These are phyloP conservation scores for Tokudaia muenninki DNA, from an alignment of 2,797 vertebrate species.

Conservation along the genomic window DNA sequence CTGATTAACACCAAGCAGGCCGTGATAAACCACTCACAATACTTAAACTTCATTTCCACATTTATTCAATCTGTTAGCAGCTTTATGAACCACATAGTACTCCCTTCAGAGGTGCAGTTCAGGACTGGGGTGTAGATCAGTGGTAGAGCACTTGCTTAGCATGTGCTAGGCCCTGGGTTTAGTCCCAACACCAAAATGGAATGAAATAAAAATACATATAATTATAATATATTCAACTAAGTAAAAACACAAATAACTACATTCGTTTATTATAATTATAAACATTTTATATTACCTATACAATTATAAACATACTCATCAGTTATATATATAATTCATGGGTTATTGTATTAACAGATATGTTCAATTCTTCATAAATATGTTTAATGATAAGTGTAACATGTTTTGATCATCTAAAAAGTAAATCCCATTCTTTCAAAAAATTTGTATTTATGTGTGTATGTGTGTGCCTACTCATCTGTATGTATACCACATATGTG, in stretches of 20 bases:
- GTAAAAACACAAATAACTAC: background rate
- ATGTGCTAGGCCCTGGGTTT: background rate
- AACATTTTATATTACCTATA: background rate
- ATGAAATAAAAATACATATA: background rate
- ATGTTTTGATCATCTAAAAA: background rate
- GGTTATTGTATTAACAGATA: background rate
- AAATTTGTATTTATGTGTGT: background rate
- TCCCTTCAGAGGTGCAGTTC: background rate
- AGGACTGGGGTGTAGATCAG: background rate
- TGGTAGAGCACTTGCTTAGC: background rate
- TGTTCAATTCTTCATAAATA: background rate
- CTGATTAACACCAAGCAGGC: conserved; percentile 46
- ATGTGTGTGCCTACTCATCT: background rate
- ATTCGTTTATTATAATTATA: background rate
- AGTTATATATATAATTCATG: background rate
- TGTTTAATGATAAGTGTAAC: background rate
- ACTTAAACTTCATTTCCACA: background rate
- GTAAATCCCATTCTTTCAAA: background rate
- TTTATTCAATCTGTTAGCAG: background rate
- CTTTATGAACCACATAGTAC: background rate
- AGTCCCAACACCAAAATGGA: background rate
- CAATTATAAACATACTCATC: background rate
- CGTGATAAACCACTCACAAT: background rate
- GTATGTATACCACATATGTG: background rate
- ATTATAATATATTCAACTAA: background rate